Evolutionary conservation across 2,888 invertebrate genomes (phyloP).

Genomic region (Nomada flava): DNA sequence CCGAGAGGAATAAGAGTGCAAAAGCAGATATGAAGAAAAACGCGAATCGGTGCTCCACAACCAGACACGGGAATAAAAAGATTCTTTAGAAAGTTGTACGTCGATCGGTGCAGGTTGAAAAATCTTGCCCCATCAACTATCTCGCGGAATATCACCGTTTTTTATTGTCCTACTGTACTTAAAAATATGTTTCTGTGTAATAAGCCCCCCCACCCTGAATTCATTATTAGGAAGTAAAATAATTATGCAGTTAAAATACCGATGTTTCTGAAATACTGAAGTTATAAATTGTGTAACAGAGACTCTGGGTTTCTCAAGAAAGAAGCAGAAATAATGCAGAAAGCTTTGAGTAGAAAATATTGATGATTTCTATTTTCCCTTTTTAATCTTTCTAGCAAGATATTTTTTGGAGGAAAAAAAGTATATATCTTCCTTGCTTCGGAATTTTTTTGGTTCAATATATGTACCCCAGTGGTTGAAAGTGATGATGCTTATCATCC

Average conservation of each 20-base stretch:
- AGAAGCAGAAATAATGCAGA: no score
- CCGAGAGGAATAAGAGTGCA: not conserved
- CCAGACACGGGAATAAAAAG: not conserved
- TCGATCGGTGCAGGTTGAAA: not conserved
- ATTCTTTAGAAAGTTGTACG: conserved; percentile 10
- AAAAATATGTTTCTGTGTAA: not conserved
- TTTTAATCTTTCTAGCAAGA: not conserved
- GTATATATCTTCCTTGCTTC: no score
- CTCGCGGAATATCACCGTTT: not conserved
- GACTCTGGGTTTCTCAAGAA: no score
- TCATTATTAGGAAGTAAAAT: not conserved
- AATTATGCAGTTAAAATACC: no score
- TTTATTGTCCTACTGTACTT: not conserved
- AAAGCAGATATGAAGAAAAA: conserved; percentile 2
- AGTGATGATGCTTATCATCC: not conserved
- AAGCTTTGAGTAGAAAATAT: no score
- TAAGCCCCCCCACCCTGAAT: not conserved
- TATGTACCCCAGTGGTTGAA: no score
- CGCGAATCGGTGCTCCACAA: not conserved
- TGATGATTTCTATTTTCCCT: not conserved
- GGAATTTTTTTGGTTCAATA: no score
- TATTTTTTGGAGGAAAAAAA: not conserved
- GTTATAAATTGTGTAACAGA: not conserved
- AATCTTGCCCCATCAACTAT: not conserved
- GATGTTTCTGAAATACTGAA: not conserved